phyloP scores from a whole-genome alignment of 2,888 invertebrate genomes.

The Catocala fraxini region DNA sequence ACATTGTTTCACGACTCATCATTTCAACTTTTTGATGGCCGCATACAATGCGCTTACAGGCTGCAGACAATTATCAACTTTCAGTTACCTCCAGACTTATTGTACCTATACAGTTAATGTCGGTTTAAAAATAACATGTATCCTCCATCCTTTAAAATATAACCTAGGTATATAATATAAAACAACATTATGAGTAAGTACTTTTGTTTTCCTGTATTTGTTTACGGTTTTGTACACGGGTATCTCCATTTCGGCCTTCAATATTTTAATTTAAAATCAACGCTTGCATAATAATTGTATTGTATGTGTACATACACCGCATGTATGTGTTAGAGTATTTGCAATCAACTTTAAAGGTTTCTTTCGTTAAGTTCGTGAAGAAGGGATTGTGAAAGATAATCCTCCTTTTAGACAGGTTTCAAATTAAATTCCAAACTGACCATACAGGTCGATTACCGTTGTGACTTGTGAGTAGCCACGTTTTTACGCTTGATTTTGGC shows the following conservation, averaged over 20 bases:
- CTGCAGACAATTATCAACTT: constrained; percentile 28
- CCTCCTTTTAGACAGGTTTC: constrained; percentile 25
- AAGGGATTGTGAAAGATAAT: constrained; percentile 51
- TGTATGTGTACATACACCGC: neutral
- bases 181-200: constrained; percentile 9
- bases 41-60: constrained; percentile 19
- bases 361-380: constrained; percentile 14
- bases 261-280: constrained; percentile 20
- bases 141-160: constrained; percentile 41
- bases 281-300: neutral
- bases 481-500: constrained; percentile 30
- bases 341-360: constrained; percentile 32
- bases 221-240: constrained; percentile 34
- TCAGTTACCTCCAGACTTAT: constrained; percentile 27
- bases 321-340: constrained; percentile 2
- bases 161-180: constrained; percentile 4
- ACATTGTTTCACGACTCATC: constrained; percentile 14
- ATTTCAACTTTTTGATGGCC: constrained; percentile 13
- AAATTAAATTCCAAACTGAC: constrained; percentile 10
- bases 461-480: constrained; percentile 5
- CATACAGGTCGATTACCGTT: constrained; percentile 3
- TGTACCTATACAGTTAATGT: constrained; percentile 16
- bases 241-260: constrained; percentile 14
- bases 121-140: constrained; percentile 33
- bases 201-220: constrained; percentile 40